Percentiles rank a stretch among this genome's conserved stretches.
Conservation (phyloP, 2,888 invertebrate genomes). For the Andrena bicolor region DNA sequence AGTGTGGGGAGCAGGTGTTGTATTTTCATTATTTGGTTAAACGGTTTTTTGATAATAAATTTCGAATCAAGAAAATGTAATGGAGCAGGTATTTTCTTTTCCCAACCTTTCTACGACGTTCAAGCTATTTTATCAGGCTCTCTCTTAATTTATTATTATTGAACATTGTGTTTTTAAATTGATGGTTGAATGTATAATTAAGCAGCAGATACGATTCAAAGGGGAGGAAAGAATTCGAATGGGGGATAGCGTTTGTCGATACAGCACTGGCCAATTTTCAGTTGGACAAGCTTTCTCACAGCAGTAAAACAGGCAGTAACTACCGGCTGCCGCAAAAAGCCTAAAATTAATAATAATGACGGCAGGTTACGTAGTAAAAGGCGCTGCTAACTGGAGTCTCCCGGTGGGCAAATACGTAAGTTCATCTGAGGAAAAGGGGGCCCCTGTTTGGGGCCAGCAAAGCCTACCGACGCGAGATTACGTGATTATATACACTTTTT, state of each 20-base stretch:
- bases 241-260: background rate
- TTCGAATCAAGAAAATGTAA: too few relatives aligned
- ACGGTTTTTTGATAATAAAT: too few relatives aligned
- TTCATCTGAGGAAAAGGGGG: conserved; percentile 21
- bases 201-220: too few relatives aligned
- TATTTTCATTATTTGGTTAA: too few relatives aligned
- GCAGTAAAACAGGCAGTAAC: conserved; percentile 78
- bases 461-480: conserved; percentile 39
- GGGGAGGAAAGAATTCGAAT: background rate
- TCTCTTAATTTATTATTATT: too few relatives aligned
- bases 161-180: too few relatives aligned
- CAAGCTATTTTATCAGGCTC: too few relatives aligned
- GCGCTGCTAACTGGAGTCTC: conserved; percentile 74
- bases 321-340: conserved; percentile 76
- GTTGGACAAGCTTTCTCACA: conserved; percentile 76
- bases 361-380: conserved; percentile 76
- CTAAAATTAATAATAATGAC: conserved; percentile 80
- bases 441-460: conserved; percentile 8
- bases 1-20: too few relatives aligned
- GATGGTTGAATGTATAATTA: too few relatives aligned
- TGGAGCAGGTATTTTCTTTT: too few relatives aligned
- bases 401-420: conserved; percentile 61
- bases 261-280: conserved; percentile 33
- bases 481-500: conserved; percentile 29
- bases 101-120: too few relatives aligned